phyloP scores from a whole-genome alignment of 30 jellyfish, hydroid and myxozoan species.

The Rhopilema esculentum region DNA sequence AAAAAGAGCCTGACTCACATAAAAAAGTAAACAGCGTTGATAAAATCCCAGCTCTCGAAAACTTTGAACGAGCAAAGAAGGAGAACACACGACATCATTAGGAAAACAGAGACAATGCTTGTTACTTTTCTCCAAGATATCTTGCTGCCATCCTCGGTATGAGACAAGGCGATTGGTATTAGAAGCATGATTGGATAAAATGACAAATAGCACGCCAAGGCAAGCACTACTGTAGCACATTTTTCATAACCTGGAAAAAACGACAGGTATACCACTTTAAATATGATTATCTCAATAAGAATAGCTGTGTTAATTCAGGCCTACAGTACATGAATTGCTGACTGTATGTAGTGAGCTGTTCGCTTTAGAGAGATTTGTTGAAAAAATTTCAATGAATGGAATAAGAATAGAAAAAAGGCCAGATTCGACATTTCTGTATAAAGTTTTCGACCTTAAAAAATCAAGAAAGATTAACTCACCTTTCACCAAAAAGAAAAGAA shows the following conservation, averaged over 20 bases:
- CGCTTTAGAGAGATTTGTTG: too few relatives aligned
- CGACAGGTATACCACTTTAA: too few relatives aligned
- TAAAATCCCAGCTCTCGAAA: slow-evolving; percentile 63
- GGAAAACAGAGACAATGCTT: not conserved
- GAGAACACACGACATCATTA: slow-evolving; percentile 8
- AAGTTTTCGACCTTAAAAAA: too few relatives aligned
- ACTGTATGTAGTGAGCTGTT: too few relatives aligned
- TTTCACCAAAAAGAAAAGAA: slow-evolving; percentile 38
- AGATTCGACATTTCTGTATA: too few relatives aligned
- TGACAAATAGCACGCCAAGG: slow-evolving; percentile 70
- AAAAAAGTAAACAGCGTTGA: slow-evolving; percentile 68
- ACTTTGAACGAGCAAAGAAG: slow-evolving; percentile 47
- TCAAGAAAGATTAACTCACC: slow-evolving; percentile 40
- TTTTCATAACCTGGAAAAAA: slow-evolving; percentile 47
- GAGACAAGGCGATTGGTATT: slow-evolving; percentile 48
- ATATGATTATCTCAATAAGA: too few relatives aligned
- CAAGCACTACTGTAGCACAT: slow-evolving; percentile 49
- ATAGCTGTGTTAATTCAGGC: too few relatives aligned
- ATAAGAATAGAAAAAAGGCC: too few relatives aligned
- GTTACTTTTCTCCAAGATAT: not conserved
- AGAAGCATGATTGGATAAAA: slow-evolving; percentile 81
- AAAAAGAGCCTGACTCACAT: slow-evolving; percentile 51
- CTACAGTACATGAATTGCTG: too few relatives aligned
- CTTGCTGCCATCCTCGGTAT: not conserved
- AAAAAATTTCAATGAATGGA: too few relatives aligned